Conservation (phyloP, 2,113 vertebrate genomes). For the Rhipidura dahli region DNA sequence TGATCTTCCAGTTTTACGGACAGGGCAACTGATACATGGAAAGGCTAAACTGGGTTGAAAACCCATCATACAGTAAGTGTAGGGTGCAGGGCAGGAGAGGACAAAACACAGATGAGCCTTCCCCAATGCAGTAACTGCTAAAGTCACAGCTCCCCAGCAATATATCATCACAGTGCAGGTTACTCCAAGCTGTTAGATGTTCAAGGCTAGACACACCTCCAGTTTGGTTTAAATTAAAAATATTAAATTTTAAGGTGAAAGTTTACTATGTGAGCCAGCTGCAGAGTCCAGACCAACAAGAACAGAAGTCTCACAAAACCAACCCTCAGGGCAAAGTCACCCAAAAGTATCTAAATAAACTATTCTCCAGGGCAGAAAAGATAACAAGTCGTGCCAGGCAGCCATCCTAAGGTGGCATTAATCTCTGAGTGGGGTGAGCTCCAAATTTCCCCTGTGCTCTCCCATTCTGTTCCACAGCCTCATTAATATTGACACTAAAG, state of each 20-base stretch:
- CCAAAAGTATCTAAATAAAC: neutral
- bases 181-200: neutral
- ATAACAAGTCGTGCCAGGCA: neutral
- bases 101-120: neutral
- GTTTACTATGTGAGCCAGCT: neutral
- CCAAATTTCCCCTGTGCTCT: neutral
- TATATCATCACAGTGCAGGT: neutral
- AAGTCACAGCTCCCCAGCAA: neutral
- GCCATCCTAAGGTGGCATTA: neutral
- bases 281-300: neutral
- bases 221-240: neutral
- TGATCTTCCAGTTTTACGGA: neutral
- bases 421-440: neutral
- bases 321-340: neutral
- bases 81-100: neutral
- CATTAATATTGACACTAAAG: neutral
- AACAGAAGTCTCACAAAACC: neutral
- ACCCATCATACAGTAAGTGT: neutral
- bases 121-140: neutral
- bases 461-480: neutral
- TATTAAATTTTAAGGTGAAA: neutral
- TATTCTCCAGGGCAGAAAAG: neutral
- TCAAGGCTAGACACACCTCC: neutral
- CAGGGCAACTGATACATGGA: neutral
- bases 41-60: neutral